phyloP scores from a whole-genome alignment of 2,888 invertebrate genomes.

The Heliconius cydno region DNA sequence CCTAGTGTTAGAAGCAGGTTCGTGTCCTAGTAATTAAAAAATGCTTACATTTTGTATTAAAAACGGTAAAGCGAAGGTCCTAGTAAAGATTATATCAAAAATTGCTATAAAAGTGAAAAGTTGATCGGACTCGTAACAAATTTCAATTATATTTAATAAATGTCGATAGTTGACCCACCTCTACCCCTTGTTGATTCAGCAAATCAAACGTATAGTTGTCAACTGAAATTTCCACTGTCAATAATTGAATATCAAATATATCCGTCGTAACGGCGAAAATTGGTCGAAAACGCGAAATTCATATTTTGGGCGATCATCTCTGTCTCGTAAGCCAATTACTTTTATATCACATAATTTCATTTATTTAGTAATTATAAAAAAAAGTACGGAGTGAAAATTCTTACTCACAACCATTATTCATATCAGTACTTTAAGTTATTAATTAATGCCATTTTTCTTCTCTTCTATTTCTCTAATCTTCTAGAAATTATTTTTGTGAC shows the following conservation, averaged over 20 bases:
- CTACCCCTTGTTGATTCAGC: constrained; percentile 25
- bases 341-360: no score
- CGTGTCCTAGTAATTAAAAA: no score
- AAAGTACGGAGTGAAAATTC: no score
- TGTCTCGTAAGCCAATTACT: neutral
- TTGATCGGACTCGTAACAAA: neutral
- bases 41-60: neutral
- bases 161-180: constrained; percentile 19
- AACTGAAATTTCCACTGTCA: constrained; percentile 23
- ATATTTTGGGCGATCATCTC: neutral
- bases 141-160: constrained; percentile 16
- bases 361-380: no score
- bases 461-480: neutral
- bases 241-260: constrained; percentile 21
- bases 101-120: constrained; percentile 15
- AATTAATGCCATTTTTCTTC: neutral
- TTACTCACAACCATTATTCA: no score
- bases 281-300: neutral
- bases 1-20: neutral
- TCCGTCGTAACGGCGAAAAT: constrained; percentile 1
- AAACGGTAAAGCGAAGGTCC: neutral
- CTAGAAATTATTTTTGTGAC: neutral
- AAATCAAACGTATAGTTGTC: constrained; percentile 26
- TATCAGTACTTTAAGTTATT: no score
- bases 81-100: neutral